Base-by-base conservation (phyloP, 2,888 invertebrate species). In the Leptinotarsa peninsularis region DNA sequence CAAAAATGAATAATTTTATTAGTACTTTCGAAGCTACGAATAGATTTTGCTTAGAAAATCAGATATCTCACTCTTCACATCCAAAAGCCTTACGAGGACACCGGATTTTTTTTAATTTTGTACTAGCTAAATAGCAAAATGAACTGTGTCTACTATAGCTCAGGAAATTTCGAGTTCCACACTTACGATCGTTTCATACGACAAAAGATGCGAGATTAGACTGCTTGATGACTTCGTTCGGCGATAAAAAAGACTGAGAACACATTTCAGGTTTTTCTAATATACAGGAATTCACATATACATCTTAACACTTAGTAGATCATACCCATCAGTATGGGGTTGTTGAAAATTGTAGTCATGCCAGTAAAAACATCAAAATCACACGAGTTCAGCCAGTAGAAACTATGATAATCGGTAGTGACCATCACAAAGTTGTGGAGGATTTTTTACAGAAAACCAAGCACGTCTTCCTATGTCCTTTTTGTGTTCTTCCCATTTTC, bases 71-170 rank as follows among this genome's bases (percentile, higher is more conserved):
- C 78, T 71, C 72, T 83, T 80, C 84, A 84, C 83, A 85, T 84
- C 82, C 84, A 84, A 81, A 83, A 85, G 84, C 83, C 82, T 83
- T 81, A 84, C 84, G 82, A 82, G 80, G 82, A 84, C 83, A 82
- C 80, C 80, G 82, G 83, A 67, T 78, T 79, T 76, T 43, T 33
- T 73, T 77, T 73, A 72, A 58, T 76, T 78, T 80, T 78, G 80
- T 80, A 80, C 80, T 80, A 80, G 80, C 78, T 80, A 80, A 76
- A 75, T 78, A 76, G 79, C 79, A 76, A 78, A 78, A 78, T 78
- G 76, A 78, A 74, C 72, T 73, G 75, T 78, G 76, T 78, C 76
- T 76, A 76, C 75, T 43, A 78, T 72, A 76, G 75, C 76, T 76
- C 73, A 54, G 72, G 78, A 74, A 78, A 78, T 76, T 76, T 76